Base-by-base conservation (phyloP, 2,888 invertebrate genomes). In the Tipula lateralis region DNA sequence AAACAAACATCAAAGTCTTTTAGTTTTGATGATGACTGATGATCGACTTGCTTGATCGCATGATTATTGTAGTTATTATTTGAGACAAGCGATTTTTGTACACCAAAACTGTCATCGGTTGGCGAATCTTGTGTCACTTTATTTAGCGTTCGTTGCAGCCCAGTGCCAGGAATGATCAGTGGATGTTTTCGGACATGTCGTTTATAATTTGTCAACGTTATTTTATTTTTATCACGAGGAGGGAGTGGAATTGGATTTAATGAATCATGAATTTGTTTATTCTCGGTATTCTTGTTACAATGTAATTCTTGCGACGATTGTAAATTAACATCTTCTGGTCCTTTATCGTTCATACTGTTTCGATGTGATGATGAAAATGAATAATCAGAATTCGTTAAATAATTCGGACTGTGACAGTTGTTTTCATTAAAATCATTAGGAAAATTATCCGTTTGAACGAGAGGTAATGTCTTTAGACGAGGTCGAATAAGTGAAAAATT, bases 131-230 rank as follows among this genome's bases (percentile, higher is more conserved):
- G 90, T 2, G 89, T 90, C 86, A 94, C 92, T 87, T 93, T 93
- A 84, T 92, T 93, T 0, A 94, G 87, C 0, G 93, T 93, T 66
- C 93, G 90, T 86, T 93, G 93, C 1, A 93, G 89, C 2, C 92
- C 93, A 24, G 92, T 92, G 3, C 92, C 92, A 2, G 95, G 95
- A 87, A 96, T 94, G 84, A 96, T 93, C 44, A 96, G 90, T 0
- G 96, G 96, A 91, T 96, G 94, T 88, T 95, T 96, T 50, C 96
- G 91, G 85, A 95, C 94, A 88, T 96, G 96, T 13, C 96, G 91
- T 88, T 95, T 93, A 9, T 93, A 92, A 86, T 92, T 91, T 0
- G 91, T 90, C 85, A 93, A 91, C n/a, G 93, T 90, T 0, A 91
- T 91, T 88, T 93, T 93, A 29, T 92, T 93, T 29, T 94, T 91